These are phyloP conservation scores for Plemyria rubiginata DNA, from an alignment of 2,888 invertebrate genomes.

Conservation along the genomic window DNA sequence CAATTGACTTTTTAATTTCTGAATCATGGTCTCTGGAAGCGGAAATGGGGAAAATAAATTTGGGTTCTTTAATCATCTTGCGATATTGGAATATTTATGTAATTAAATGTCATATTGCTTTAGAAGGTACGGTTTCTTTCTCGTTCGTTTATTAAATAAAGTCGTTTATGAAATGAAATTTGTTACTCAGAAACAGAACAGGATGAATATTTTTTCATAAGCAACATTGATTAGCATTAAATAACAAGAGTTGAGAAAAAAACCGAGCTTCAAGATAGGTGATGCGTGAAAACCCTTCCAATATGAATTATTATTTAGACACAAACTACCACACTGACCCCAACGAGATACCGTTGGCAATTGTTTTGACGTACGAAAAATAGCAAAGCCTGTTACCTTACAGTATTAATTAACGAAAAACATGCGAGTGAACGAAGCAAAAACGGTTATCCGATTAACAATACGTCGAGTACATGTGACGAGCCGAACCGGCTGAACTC, in stretches of 20 bases:
- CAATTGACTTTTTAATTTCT: slow-evolving; percentile 18
- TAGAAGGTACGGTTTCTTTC: neutral
- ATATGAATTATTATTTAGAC: no score
- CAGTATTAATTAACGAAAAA: neutral
- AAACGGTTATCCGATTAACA: slow-evolving; percentile 18
- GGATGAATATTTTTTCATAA: neutral
- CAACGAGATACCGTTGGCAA: no score
- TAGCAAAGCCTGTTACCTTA: neutral
- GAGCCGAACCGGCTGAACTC: slow-evolving; percentile 15
- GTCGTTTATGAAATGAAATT: neutral
- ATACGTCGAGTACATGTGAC: slow-evolving; percentile 12
- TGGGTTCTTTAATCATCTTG: slow-evolving; percentile 6
- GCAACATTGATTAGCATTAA: no score
- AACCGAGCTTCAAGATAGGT: no score
- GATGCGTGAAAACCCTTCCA: no score
- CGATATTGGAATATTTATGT: slow-evolving; percentile 12
- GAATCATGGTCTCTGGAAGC: slow-evolving; percentile 11
- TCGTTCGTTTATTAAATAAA: neutral
- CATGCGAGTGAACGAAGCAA: slow-evolving; percentile 4
- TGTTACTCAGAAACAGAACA: neutral
- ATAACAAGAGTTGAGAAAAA: no score
- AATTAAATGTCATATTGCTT: slow-evolving; percentile 5
- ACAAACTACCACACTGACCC: no score
- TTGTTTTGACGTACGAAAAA: neutral
- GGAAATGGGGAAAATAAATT: slow-evolving; percentile 6